Conservation (phyloP, 2,797 vertebrate species). For the Urophycis tenuis region DNA sequence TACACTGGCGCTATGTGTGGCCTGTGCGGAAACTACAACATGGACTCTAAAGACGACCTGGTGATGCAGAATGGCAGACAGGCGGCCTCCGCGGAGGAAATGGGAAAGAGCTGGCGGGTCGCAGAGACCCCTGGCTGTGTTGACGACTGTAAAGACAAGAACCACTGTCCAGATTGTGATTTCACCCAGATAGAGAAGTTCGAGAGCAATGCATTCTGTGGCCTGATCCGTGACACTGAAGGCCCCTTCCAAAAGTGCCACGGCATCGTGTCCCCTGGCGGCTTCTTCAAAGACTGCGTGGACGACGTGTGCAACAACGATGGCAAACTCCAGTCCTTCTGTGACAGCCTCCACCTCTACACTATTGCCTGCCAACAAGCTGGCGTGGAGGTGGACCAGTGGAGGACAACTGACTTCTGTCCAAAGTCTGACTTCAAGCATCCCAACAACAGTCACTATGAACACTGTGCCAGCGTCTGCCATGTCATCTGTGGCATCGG, state of each 20-base stretch:
- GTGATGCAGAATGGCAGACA: conserved; percentile 7
- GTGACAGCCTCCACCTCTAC: conserved; percentile 55
- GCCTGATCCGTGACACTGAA: conserved; percentile 20
- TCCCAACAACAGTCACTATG: conserved; percentile 70
- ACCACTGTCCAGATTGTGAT: conserved; percentile 21
- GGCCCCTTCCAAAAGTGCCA: conserved; percentile 70
- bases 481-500: conserved; percentile 60
- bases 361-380: conserved; percentile 53
- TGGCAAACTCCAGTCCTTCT: conserved; percentile 45
- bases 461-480: conserved; percentile 63
- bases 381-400: conserved; percentile 44
- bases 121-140: conserved; percentile 35
- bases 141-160: conserved; percentile 49
- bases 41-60: conserved; percentile 55
- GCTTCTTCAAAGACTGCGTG: conserved; percentile 59
- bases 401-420: conserved; percentile 58
- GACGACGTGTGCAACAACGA: conserved; percentile 58
- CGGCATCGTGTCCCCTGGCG: conserved; percentile 22
- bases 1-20: conserved; percentile 63
- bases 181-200: conserved; percentile 18
- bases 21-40: conserved; percentile 72
- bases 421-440: conserved; percentile 60
- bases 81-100: conserved; percentile 12
- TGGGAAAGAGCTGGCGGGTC: conserved; percentile 69
- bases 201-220: conserved; percentile 36